A percentile compares a stretch with the other conserved stretches of the same genome.
Evolutionary conservation across 92 coral and sea anemone species (phyloP).

Genomic region (Umimayanthus chanpuru): DNA sequence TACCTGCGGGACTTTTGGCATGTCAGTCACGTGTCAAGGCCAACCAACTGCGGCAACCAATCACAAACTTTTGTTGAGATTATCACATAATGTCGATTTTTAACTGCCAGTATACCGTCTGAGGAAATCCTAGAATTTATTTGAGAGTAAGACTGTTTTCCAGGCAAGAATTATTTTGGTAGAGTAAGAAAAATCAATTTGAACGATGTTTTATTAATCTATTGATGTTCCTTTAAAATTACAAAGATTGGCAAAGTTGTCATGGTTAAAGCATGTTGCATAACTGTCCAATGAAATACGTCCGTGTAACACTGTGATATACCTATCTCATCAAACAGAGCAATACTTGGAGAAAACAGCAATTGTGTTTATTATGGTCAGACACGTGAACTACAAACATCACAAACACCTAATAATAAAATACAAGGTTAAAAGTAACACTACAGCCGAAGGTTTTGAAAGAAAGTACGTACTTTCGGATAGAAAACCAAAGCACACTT

Average conservation of each 20-base stretch:
- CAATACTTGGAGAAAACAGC: not conserved
- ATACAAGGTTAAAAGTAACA: not conserved
- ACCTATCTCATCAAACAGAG: not conserved
- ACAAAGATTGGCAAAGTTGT: no score
- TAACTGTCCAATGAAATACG: not conserved
- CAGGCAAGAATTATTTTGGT: no score
- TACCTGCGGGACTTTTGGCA: not conserved
- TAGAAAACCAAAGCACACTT: slow-evolving; percentile 30
- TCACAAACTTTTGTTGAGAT: not conserved
- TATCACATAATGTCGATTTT: no score
- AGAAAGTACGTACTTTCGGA: not conserved
- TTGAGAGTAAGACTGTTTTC: no score
- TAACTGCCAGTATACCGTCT: no score
- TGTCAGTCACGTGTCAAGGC: no score
- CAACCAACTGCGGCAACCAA: no score
- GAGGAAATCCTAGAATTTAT: no score
- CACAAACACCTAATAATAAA: not conserved
- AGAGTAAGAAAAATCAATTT: no score
- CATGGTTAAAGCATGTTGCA: not conserved
- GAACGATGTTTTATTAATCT: no score
- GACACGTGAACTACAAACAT: not conserved
- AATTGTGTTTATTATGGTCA: not conserved
- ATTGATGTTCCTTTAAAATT: no score
- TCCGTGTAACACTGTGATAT: not conserved
- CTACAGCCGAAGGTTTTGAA: not conserved